Evolutionary conservation across 2,888 invertebrate species (phyloP), one percentile per base, ranked within the genome.

Genomic region (Lepidochrysops patricia): DNA sequence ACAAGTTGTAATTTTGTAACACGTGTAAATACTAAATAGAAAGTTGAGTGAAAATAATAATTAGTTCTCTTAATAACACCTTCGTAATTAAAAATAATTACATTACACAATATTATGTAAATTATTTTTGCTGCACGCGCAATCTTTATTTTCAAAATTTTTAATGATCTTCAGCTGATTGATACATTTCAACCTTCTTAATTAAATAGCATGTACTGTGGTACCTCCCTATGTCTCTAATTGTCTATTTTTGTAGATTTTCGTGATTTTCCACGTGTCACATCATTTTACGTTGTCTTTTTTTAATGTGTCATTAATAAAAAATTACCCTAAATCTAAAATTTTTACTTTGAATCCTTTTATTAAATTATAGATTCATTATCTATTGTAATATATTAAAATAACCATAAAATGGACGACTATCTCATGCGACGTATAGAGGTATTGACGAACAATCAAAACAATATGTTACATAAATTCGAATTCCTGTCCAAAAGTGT

Each of bases 361-460:
- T n/a, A n/a, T n/a, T n/a, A n/a, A n/a, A n/a, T n/a, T n/a, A n/a
- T n/a, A n/a, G n/a, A n/a, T n/a, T n/a, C n/a, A n/a, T n/a, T n/a
- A n/a, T n/a, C n/a, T n/a, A n/a, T n/a, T n/a, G n/a, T n/a, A n/a
- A n/a, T n/a, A n/a, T n/a, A n/a, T n/a, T n/a, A 37, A 37, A 37
- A 37, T 37, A 5, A 29, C 6, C 29, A 7, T 6, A 7, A 7
- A 29, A 29, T 29, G 56, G 70, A 67, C 54, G 66, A 63, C 9
- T 69, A 68, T 60, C 71, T 72, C 62, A 60, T 66, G 12, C 63
- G 79, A 1, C 72, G 75, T 9, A 75, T 87, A 29, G 71, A 73
- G n/a, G 80, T 82, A 63, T 57, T 88, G 12, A 65, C 76, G 0
- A 73, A 74, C 13, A 77, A 69, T 35, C 86, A 87, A 57, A 70